Evolutionary conservation across 2,888 invertebrate species (phyloP), one percentile per base, ranked within the genome.

Genomic region (Deladenus siricidicola): DNA sequence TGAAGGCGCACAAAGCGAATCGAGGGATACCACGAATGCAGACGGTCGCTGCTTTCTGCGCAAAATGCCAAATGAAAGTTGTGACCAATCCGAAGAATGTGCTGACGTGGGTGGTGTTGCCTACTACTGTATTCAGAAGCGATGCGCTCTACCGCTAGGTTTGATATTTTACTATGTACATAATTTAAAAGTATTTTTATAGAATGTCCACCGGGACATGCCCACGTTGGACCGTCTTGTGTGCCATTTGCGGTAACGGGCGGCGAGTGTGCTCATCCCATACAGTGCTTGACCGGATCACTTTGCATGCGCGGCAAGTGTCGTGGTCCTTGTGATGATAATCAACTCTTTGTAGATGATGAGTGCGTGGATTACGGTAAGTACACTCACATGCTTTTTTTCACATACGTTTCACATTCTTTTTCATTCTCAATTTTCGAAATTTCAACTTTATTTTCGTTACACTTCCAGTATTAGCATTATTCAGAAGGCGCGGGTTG

Each of bases 401-500:
- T 53, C 10, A 34, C n/a, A 3, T 29, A 21, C 23, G 2, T 53
- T n/a, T 54, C n/a, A 2, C 47, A 10, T 34, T 6, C 6, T 49
- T 42, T 17, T 21, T 19, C n/a, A n/a, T 47, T 42, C 2, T 19
- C n/a, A n/a, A n/a, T n/a, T n/a, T n/a, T n/a, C n/a, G n/a, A n/a
- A n/a, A n/a, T n/a, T n/a, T 54, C n/a, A 2, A 56, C 23, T 34
- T 6, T 6, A 53, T 42, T 17, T 21, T 19, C n/a, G 24, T 47
- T 42, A n/a, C 10, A n/a, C 48, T 10, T 14, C 8, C 8, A n/a
- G 8, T 47, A 14, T 8, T 10, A 14, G 28, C 34, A 21, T 30
- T 19, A n/a, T 61, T 50, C 30, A 62, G 63, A 63, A 52, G 63
- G 63, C 19, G 63, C 62, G 4, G 63, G 63, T 21, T 63, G 63